phyloP scores from a whole-genome alignment of 2,797 vertebrate genomes.

The Apodemus agrarius region DNA sequence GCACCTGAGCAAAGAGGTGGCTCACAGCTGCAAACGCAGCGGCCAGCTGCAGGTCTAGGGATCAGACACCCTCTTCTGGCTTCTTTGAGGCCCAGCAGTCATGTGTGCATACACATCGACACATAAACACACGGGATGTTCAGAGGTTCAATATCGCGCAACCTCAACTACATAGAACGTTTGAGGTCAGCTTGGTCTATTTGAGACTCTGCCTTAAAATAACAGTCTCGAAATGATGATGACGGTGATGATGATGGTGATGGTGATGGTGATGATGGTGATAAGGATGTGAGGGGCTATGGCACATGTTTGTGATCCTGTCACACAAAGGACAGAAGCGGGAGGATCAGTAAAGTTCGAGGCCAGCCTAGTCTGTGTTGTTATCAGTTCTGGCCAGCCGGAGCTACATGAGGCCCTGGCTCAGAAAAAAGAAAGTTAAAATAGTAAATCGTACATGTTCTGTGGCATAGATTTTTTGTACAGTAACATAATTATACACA shows the following conservation, averaged over 20 bases:
- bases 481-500: not conserved
- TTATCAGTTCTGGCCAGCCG: not conserved
- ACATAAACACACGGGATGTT: not conserved
- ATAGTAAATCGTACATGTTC: not conserved
- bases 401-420: not conserved
- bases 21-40: not conserved
- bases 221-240: not conserved
- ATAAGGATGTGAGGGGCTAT: not conserved
- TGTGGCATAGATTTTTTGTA: not conserved
- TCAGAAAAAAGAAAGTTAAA: not conserved
- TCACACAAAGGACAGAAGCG: not conserved
- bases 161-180: not conserved
- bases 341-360: not conserved
- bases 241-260: accelerated
- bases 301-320: not conserved
- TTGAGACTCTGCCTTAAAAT: not conserved
- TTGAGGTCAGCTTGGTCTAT: not conserved
- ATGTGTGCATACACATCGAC: not conserved
- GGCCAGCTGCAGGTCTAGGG: not conserved
- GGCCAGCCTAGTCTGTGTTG: not conserved
- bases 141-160: not conserved
- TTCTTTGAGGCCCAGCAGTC: too few relatives aligned
- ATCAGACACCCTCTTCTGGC: not conserved
- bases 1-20: too few relatives aligned
- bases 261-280: not conserved